phyloP scores from a whole-genome alignment of 2,888 invertebrate species.

The Pyrochroa serraticornis region DNA sequence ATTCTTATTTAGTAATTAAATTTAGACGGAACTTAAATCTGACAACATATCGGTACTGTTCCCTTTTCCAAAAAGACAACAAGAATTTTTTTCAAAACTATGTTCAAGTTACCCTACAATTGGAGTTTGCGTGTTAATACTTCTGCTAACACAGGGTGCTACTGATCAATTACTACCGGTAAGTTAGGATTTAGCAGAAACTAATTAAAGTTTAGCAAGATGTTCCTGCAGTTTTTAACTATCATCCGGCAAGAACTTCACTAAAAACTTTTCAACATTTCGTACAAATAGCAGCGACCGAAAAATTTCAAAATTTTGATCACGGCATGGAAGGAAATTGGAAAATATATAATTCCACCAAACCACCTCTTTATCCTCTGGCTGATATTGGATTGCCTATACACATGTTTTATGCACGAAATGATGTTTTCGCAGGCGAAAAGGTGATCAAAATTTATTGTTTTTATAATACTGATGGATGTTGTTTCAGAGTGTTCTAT shows the following conservation, averaged over 20 bases:
- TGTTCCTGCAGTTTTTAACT: slow-evolving; percentile 29
- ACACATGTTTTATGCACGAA: background rate
- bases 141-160: background rate
- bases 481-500: too few relatives aligned
- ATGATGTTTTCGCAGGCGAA: background rate
- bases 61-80: background rate
- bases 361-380: background rate
- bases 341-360: background rate
- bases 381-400: background rate
- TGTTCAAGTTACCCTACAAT: slow-evolving; percentile 2
- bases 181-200: background rate
- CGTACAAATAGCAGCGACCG: background rate
- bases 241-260: slow-evolving; percentile 2
- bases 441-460: too few relatives aligned
- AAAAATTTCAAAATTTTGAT: slow-evolving; percentile 1
- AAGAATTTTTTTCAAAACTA: slow-evolving; percentile 40
- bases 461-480: too few relatives aligned
- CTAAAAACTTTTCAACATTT: background rate
- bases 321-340: background rate
- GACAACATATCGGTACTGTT: background rate
- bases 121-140: background rate
- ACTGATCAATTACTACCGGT: too few relatives aligned
- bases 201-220: slow-evolving; percentile 31
- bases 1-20: background rate
- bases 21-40: background rate